phyloP scores from a whole-genome alignment of 2,797 vertebrate genomes.

The Otolemur crassicaudatus region DNA sequence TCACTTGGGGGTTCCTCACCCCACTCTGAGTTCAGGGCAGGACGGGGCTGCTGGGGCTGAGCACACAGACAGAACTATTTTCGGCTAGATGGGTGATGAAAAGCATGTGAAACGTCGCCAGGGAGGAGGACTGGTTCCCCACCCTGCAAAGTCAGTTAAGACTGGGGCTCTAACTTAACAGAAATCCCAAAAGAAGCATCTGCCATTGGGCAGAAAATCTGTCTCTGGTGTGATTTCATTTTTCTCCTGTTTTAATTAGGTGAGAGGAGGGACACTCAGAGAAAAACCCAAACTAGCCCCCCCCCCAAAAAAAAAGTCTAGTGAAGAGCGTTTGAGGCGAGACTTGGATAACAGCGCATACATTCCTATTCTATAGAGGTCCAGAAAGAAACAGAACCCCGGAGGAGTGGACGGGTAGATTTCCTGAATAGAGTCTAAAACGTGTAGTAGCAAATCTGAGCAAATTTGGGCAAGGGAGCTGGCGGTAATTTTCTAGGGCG shows the following conservation, averaged over 20 bases:
- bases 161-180: conserved; percentile 83
- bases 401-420: too few relatives aligned
- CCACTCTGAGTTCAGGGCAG: conserved; percentile 39
- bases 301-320: neutral
- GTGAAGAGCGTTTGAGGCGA: neutral
- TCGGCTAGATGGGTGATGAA: conserved; percentile 69
- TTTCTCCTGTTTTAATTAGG: neutral
- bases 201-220: neutral
- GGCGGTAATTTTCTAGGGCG: neutral
- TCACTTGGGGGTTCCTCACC: neutral
- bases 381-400: conserved; percentile 36
- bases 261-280: neutral
- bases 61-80: conserved; percentile 71
- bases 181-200: conserved; percentile 79
- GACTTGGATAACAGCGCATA: fast-evolving
- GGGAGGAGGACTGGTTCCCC: conserved; percentile 71
- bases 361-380: too few relatives aligned
- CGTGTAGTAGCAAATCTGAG: neutral
- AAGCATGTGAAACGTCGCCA: conserved; percentile 83
- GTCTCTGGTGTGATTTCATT: conserved; percentile 44
- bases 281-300: neutral
- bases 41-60: conserved; percentile 62
- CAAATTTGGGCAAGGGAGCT: too few relatives aligned
- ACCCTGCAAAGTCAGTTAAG: conserved; percentile 83
- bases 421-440: neutral